Conservation (phyloP, 2,888 invertebrate species). For the Diplazon laetatorius region DNA sequence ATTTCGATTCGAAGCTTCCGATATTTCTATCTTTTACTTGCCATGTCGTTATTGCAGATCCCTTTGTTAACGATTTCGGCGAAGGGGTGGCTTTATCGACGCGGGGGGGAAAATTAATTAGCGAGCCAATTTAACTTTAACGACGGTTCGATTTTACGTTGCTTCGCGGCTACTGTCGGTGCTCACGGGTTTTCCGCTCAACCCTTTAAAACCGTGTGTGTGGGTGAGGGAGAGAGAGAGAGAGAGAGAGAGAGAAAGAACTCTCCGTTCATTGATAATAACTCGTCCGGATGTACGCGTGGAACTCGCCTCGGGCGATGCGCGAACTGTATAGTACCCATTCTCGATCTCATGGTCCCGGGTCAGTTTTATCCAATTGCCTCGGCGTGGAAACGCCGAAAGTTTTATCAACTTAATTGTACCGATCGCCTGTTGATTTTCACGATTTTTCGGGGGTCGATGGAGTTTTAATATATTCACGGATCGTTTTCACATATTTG, state of each 20-base stretch:
- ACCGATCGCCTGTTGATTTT: conserved; percentile 72
- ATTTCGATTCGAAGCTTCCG: not conserved
- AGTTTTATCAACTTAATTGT: conserved; percentile 71
- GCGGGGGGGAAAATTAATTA: conserved; percentile 76
- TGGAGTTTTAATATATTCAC: no score
- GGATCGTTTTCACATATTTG: no score
- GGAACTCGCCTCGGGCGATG: conserved; percentile 56
- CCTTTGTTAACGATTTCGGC: not conserved
- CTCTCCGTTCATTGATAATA: conserved; percentile 76
- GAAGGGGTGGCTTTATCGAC: no score
- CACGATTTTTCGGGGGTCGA: no score
- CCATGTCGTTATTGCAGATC: no score
- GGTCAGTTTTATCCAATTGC: not conserved
- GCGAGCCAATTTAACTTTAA: conserved; percentile 79
- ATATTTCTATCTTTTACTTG: not conserved
- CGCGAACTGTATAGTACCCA: conserved; percentile 53
- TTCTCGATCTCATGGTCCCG: conserved; percentile 10
- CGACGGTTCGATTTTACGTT: conserved; percentile 74
- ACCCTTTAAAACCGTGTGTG: no score
- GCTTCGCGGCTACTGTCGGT: conserved; percentile 53
- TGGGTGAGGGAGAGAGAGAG: no score
- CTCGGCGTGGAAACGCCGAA: conserved; percentile 54
- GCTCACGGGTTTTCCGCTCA: no score
- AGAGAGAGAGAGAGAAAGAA: no score
- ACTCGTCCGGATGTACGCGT: conserved; percentile 69